Evolutionary conservation across 2,113 vertebrate species (phyloP).

Genomic region (Penelope pileata): DNA sequence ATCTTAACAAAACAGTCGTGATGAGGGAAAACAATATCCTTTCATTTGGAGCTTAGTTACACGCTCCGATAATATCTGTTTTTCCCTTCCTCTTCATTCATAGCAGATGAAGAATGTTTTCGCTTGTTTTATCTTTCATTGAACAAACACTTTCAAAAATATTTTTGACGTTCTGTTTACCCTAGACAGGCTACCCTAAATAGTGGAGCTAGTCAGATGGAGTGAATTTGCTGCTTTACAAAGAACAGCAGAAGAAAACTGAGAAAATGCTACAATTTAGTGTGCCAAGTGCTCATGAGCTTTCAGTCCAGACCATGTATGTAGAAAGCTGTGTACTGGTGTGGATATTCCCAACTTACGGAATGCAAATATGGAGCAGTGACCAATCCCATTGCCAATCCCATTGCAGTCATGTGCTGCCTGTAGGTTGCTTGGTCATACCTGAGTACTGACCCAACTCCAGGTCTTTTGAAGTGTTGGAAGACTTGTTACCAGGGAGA

Average conservation of each 20-base stretch:
- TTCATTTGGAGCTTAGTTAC: conserved; percentile 39
- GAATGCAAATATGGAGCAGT: neutral
- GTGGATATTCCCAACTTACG: neutral
- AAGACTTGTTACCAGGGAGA: neutral
- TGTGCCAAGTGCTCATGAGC: neutral
- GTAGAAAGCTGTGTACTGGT: neutral
- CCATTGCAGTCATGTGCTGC: neutral
- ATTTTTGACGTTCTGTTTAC: neutral
- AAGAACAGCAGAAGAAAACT: neutral
- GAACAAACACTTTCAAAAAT: conserved; percentile 13
- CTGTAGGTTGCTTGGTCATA: neutral
- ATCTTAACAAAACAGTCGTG: conserved; percentile 15
- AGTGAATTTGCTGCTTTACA: neutral
- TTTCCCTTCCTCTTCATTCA: conserved; percentile 17
- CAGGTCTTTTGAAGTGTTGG: neutral
- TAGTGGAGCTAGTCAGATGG: neutral
- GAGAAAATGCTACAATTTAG: neutral
- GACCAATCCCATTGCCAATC: neutral
- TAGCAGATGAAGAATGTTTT: conserved; percentile 10
- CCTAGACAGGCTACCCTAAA: neutral
- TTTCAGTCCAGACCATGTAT: neutral
- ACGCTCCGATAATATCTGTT: neutral
- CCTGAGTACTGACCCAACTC: neutral
- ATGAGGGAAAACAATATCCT: conserved; percentile 26
- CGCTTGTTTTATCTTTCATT: neutral